Base-by-base conservation (phyloP, 2,888 invertebrate genomes). In the Mesochorus sp. region DNA sequence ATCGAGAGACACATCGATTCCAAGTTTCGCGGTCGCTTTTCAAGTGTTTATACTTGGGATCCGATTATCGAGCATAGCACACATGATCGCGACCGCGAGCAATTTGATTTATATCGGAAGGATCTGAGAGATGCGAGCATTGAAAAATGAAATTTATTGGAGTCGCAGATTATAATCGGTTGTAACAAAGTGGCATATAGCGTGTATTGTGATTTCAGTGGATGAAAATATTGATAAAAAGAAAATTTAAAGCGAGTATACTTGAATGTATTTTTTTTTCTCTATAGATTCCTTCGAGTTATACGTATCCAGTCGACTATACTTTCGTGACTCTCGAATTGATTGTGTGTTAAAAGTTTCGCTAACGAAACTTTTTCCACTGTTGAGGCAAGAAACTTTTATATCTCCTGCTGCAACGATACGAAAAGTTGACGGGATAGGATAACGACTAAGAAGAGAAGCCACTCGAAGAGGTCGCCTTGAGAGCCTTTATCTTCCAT, bases 41-140 rank as follows among this genome's bases (percentile, higher is more conserved):
- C 57, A 37, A 79, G 75, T 72, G 78, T 79, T 79, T 75, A 80
- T 51, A 51, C 28, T 19, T 51, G 64, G 64, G 62, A 72, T 71
- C 72, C 55, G 57, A 79, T 80, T 79, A 72, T n/a, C n/a, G n/a
- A n/a, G 62, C 42, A 78, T 62, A 47, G 68, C 59, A 21, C 75
- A 67, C 37, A 67, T 71, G 66, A 64, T 66, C 53, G n/a, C n/a
- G 59, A 26, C 67, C 57, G 4, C 49, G 26, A 14, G 44, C 8
- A 71, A 67, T 62, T n/a, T 75, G 51, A 80, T 80, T 80, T 59
- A 64, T 75, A 31, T 14, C 10, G n/a, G n/a, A n/a, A n/a, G n/a
- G n/a, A n/a, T n/a, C n/a, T n/a, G n/a, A n/a, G n/a, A n/a, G n/a
- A n/a, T n/a, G n/a, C n/a, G n/a, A n/a, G n/a, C n/a, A n/a, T n/a